phyloP scores from a whole-genome alignment of 2,797 vertebrate genomes.

The Paramormyrops hopkinsi region DNA sequence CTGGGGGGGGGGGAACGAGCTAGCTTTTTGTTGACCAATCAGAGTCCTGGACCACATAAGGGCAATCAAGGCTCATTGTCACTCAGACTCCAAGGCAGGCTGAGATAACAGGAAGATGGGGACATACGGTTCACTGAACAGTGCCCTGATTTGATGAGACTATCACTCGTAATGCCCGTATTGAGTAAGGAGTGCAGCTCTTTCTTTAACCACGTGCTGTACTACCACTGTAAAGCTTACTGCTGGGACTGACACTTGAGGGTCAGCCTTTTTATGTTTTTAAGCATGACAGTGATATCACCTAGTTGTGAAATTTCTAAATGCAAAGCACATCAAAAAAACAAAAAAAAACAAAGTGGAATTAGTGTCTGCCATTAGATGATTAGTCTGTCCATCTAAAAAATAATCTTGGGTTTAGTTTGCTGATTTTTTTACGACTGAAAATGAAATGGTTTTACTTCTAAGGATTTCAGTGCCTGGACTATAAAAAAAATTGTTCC shows the following conservation, averaged over 20 bases:
- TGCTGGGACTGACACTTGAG: neutral
- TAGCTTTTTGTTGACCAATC: neutral
- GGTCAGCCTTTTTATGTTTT: neutral
- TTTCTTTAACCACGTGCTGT: neutral
- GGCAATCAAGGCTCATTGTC: neutral
- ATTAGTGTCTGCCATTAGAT: neutral
- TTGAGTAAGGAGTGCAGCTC: neutral
- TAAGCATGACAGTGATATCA: neutral
- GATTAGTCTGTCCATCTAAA: neutral
- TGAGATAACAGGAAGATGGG: neutral
- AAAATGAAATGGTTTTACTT: neutral
- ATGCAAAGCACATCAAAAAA: neutral
- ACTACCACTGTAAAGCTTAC: neutral
- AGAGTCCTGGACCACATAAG: neutral
- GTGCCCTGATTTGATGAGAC: neutral
- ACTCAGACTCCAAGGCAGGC: neutral
- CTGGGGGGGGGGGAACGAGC: neutral
- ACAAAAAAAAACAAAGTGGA: neutral
- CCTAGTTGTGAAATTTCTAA: neutral
- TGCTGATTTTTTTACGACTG: neutral
- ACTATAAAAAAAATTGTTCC: neutral
- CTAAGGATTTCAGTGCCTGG: neutral
- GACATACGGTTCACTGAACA: neutral
- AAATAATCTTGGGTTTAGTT: constrained; percentile 9
- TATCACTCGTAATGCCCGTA: neutral